A percentile compares a stretch with the other conserved stretches of the same genome.
Evolutionary conservation across 1,140 invertebrate genomes (phyloP).

Genomic region (Adoxophyes honmai): DNA sequence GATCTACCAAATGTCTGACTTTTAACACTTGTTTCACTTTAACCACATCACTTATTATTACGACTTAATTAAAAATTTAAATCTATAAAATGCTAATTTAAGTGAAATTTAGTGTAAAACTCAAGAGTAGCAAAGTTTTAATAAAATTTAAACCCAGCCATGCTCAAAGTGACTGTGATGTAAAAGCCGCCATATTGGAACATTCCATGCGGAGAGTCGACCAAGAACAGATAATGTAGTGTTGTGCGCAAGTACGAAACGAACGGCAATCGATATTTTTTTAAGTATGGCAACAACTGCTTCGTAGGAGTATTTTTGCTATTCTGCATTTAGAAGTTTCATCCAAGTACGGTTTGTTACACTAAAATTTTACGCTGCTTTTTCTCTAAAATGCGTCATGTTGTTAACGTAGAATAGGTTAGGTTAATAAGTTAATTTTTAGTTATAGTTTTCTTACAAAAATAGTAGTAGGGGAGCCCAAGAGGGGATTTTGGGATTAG

Average conservation of each 20-base stretch:
- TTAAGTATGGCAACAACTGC: constrained; percentile 1
- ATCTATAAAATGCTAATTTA: constrained; percentile 49
- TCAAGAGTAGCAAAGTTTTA: constrained; percentile 32
- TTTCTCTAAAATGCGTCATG: no score
- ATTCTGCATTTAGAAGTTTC: no score
- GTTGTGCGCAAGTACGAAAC: constrained; percentile 59
- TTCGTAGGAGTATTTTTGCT: background rate
- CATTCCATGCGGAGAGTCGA: constrained; percentile 61
- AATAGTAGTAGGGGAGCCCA: no score
- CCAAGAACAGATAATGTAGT: constrained; percentile 54
- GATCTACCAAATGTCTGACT: constrained; percentile 55
- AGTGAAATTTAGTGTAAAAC: constrained; percentile 36
- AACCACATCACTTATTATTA: constrained; percentile 54
- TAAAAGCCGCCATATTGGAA: constrained; percentile 71
- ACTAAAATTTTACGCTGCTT: no score
- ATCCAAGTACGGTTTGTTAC: no score
- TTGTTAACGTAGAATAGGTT: no score
- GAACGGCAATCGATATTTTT: constrained; percentile 30
- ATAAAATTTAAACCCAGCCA: constrained; percentile 54
- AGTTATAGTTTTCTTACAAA: no score
- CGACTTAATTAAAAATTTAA: constrained; percentile 51
- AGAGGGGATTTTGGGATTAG: no score
- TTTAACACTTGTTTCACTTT: constrained; percentile 53
- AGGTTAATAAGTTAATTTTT: no score
- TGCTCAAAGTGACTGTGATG: constrained; percentile 57